Evolutionary conservation across 1,140 invertebrate species (phyloP), one percentile per base, ranked within the genome.

Genomic region (Ladona fulva): DNA sequence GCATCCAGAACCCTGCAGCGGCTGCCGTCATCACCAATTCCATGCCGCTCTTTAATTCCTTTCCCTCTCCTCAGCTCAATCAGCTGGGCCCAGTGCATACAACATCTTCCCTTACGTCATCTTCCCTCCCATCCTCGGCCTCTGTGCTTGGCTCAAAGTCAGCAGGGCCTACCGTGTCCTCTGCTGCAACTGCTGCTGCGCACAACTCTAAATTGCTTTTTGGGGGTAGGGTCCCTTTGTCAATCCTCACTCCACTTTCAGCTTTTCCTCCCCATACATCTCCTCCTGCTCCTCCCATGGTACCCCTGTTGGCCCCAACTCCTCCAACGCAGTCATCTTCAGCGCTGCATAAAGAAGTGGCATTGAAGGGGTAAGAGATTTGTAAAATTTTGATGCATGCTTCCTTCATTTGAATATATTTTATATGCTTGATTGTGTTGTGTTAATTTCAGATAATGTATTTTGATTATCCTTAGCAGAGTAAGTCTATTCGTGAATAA

Each of bases 101-200:
- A 6, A 16, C n/a, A 22, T 66, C 52, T 16, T 66, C 52, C 14
- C 52, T 3, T 66, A 66, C n/a, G 12, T 22, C 52, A 16, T 66
- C 52, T 19, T 3, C 52, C 52, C 52, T 66, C 52, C 52, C 52
- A 19, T 66, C 52, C 14, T 66, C 52, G 52, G 52, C 52, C 52
- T 66, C 52, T 66, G 52, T 66, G 52, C 52, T 66, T 66, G 52
- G 52, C 52, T 66, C 52, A 66, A 66, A 66, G 52, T 66, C 52
- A 66, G 52, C n/a, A 22, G 52, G 52, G n/a, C 52, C 52, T 12
- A 66, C 52, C 5, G 52, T 66, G 52, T 66, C 52, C 52, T 66
- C 52, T 66, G 52, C 52, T 66, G 52, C 52, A 66, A 66, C 52
- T 5, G 52, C 52, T 66, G 52, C 52, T 66, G 52, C 52, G 52